Evolutionary conservation across 2,888 invertebrate species (phyloP), one percentile per base, ranked within the genome.

Genomic region (Andrena trimmerana): DNA sequence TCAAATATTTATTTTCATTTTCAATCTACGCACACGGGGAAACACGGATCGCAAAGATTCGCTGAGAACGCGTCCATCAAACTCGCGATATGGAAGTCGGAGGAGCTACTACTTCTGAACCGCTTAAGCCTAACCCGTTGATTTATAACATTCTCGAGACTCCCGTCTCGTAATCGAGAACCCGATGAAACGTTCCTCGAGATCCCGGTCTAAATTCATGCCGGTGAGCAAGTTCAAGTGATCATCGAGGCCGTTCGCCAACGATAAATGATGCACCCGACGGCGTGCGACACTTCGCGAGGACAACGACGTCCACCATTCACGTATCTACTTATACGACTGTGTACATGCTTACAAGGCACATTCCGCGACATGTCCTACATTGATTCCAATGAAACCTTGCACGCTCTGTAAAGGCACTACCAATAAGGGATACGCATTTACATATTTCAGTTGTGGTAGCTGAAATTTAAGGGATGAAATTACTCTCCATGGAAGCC

Each of bases 181-280:
- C 8, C 8, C 48, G 24, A 20, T 8, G 24, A 36, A 31, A 31
- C 13, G 29, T 13, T 52, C 52, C 20, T 20, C 48, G 20, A 29
- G 2, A 48, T 68, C 33, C 2, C n/a, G n/a, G 20, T 62, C 20
- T 72, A 72, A 33, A 31, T 48, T 31, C 10, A 33, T 68, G 5
- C 16, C 13, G 20, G 1, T n/a, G 16, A 10, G 57, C 24, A 24
- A 10, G 57, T 59, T 33, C 16, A 31, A 5, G 16, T 33, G 20
- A 69, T 75, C n/a, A 76, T 71, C 67, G 42, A 48, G 52, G 10
- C n/a, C 36, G 52, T 73, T 73, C 16, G 50, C 48, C 48, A 31
- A 16, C 52, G 20, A 60, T 52, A 76, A 76, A 71, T 59, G 59
- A 60, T 59, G 16, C 65, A 54, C 50, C 20, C 20, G 24, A n/a